Percentiles rank a stretch among this genome's conserved stretches.
phyloP scores from a whole-genome alignment of 2,113 vertebrate genomes.

The Setophaga coronata region DNA sequence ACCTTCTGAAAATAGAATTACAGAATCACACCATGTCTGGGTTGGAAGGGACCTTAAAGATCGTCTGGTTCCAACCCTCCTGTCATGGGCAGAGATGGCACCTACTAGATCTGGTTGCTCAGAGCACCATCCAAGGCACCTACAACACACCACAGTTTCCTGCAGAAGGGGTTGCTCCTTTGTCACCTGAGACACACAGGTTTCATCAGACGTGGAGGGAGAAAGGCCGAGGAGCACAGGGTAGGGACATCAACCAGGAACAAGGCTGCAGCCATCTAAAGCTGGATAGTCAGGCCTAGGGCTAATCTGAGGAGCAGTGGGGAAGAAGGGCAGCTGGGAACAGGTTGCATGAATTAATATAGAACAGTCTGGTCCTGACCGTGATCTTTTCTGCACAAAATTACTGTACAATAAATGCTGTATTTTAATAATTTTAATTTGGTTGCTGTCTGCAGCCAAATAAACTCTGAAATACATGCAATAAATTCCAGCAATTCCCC shows the following conservation, averaged over 20 bases:
- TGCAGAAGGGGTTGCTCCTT: neutral
- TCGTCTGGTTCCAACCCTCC: neutral
- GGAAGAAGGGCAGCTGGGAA: neutral
- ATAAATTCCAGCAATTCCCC: neutral
- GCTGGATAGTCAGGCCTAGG: neutral
- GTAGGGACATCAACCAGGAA: neutral
- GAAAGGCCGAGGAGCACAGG: neutral
- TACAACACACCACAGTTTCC: neutral
- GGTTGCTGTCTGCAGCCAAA: neutral
- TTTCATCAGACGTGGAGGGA: fast-evolving
- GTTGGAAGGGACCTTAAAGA: neutral
- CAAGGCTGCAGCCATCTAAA: neutral
- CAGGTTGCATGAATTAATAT: neutral
- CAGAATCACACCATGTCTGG: neutral
- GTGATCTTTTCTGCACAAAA: neutral
- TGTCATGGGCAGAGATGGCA: neutral
- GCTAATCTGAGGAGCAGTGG: neutral
- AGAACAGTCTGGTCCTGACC: neutral
- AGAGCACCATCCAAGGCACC: neutral
- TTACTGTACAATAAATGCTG: neutral
- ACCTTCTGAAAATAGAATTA: neutral
- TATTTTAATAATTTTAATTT: neutral
- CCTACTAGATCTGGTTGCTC: neutral
- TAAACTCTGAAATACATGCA: neutral
- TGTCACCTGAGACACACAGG: neutral